These are phyloP conservation scores for Himantopus leucocephalus DNA, from an alignment of 2,113 vertebrate species.

Conservation along the genomic window DNA sequence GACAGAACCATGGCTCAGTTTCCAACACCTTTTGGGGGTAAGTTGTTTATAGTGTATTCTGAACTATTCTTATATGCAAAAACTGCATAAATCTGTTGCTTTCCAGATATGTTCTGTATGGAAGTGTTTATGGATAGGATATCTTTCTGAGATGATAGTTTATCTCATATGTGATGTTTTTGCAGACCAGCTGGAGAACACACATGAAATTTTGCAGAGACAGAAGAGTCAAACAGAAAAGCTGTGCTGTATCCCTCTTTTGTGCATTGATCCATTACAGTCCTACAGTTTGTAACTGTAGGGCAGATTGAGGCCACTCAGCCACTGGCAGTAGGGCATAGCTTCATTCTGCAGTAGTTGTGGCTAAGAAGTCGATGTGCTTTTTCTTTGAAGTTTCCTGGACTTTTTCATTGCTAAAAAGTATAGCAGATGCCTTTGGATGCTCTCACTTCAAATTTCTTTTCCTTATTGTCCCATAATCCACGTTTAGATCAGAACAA, in stretches of 20 bases:
- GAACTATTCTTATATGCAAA: background rate
- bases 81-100: background rate
- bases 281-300: background rate
- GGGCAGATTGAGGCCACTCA: background rate
- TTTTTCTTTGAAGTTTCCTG: background rate
- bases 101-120: background rate
- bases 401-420: background rate
- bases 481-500: background rate
- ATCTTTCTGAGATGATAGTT: background rate
- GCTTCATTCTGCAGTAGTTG: background rate
- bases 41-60: slow-evolving; percentile 55
- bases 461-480: background rate
- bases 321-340: background rate
- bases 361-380: background rate
- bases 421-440: background rate
- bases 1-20: slow-evolving; percentile 97
- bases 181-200: background rate
- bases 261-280: background rate
- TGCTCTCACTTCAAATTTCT: background rate
- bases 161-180: background rate
- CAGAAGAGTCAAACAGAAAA: background rate
- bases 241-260: background rate
- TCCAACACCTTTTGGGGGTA: slow-evolving; percentile 93
- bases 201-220: background rate
- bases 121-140: background rate